These are phyloP conservation scores for Heptranchias perlo DNA, from an alignment of 2,113 vertebrate species.

Conservation along the genomic window DNA sequence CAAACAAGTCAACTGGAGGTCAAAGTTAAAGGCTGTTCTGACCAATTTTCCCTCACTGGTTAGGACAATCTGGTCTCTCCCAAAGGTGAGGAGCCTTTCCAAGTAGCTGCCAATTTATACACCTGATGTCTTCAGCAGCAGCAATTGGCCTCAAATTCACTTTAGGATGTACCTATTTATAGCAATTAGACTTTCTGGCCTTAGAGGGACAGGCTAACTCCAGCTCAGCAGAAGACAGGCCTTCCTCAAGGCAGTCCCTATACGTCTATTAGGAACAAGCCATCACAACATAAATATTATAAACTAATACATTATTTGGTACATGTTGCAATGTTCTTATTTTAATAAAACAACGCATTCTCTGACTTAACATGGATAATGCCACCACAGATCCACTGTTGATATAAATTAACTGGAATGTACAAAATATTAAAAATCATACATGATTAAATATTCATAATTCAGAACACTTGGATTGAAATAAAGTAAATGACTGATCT, in stretches of 20 bases:
- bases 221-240: background rate
- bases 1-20: background rate
- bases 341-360: background rate
- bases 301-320: too few relatives aligned
- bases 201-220: background rate
- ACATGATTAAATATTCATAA: too few relatives aligned
- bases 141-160: background rate
- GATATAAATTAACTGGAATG: too few relatives aligned
- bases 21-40: background rate
- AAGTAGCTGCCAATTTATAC: background rate
- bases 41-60: background rate
- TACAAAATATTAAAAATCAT: too few relatives aligned
- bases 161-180: background rate
- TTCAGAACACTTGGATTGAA: too few relatives aligned
- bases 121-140: background rate
- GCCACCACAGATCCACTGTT: too few relatives aligned
- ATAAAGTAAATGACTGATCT: too few relatives aligned
- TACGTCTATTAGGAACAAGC: background rate
- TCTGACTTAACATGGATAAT: too few relatives aligned
- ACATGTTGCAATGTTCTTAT: too few relatives aligned
- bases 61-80: background rate
- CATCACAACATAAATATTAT: too few relatives aligned
- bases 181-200: background rate
- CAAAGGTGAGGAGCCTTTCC: background rate
- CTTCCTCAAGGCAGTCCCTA: background rate